Percentiles rank a stretch among this genome's conserved stretches.
Evolutionary conservation across 2,113 vertebrate genomes (phyloP).

Genomic region (Mugil cephalus): DNA sequence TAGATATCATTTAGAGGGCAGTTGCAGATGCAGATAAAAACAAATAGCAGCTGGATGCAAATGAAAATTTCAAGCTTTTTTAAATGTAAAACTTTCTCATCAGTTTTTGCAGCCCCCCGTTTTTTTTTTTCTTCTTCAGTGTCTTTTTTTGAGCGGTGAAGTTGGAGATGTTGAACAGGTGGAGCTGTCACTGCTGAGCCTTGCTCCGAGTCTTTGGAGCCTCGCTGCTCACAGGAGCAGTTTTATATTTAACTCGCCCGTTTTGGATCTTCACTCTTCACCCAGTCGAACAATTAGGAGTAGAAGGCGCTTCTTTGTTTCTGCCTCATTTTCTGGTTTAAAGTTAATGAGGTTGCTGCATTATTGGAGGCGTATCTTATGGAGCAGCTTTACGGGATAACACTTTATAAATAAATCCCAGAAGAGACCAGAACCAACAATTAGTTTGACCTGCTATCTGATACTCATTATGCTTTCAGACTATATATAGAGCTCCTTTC

Average conservation of each 20-base stretch:
- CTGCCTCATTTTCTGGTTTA: constrained; percentile 58
- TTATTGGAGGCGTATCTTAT: constrained; percentile 49
- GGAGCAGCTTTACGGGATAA: constrained; percentile 45
- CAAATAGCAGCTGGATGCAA: constrained; percentile 13
- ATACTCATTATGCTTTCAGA: constrained; percentile 1
- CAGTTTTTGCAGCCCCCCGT: neutral
- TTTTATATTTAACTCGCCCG: constrained; percentile 64
- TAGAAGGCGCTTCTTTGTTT: constrained; percentile 27
- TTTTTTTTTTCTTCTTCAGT: neutral
- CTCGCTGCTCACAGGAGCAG: constrained; percentile 39
- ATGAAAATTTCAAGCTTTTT: neutral
- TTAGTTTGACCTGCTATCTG: constrained; percentile 35
- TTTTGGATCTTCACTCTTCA: constrained; percentile 42
- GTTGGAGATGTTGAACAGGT: constrained; percentile 52
- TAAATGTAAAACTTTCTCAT: neutral
- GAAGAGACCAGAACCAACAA: constrained; percentile 35
- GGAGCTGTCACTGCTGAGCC: constrained; percentile 39
- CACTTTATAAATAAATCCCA: constrained; percentile 39
- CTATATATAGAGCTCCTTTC: neutral
- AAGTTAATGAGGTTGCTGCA: constrained; percentile 62
- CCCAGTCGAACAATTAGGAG: constrained; percentile 48
- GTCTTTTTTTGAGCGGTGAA: constrained; percentile 16
- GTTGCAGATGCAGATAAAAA: neutral
- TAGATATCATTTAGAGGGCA: neutral
- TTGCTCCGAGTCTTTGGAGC: constrained; percentile 16